Base-by-base conservation (phyloP, 2,888 invertebrate genomes). In the Selenia dentaria region DNA sequence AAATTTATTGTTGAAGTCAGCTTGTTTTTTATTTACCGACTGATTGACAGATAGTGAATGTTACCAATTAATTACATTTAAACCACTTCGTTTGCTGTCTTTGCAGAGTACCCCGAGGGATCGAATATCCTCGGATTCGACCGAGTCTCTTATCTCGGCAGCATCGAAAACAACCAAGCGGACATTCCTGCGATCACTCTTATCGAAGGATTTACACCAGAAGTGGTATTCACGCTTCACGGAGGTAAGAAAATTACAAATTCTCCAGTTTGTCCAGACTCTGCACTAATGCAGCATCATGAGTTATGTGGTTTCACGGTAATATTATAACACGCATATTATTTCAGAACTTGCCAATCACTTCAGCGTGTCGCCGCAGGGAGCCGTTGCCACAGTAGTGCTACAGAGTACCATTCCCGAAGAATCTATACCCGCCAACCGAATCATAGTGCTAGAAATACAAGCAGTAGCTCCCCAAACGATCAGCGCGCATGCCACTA, bases 181-280 rank as follows among this genome's bases (percentile, higher is more conserved):
- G 42, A 35, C n/a, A 40, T 69, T 31, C 45, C 51, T 13, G 34
- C 54, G 2, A 66, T 72, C 14, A 53, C 51, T 13, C 57, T 72
- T 5, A 55, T 18, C 5, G 60, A 64, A 37, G 72, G 68, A 28
- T 65, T 56, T 38, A 48, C 48, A 5, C 8, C 48, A 6, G 44
- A 51, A 14, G 69, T 73, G 1, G 6, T 27, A n/a, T 68, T 67
- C 28, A 27, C 36, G 0, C 31, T 70, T 42, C 43, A 49, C 2
- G 71, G 70, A 57, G 68, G 73, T 70, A 54, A 37, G 33, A 37
- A 11, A n/a, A n/a, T n/a, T n/a, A n/a, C n/a, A n/a, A n/a, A n/a
- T n/a, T n/a, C n/a, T n/a, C n/a, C n/a, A n/a, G n/a, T n/a, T n/a
- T n/a, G n/a, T n/a, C n/a, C n/a, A n/a, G n/a, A n/a, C n/a, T n/a